Percentiles rank a stretch among this genome's conserved stretches.
Conservation (phyloP, 2,113 vertebrate genomes). For the Aphelocoma coerulescens region DNA sequence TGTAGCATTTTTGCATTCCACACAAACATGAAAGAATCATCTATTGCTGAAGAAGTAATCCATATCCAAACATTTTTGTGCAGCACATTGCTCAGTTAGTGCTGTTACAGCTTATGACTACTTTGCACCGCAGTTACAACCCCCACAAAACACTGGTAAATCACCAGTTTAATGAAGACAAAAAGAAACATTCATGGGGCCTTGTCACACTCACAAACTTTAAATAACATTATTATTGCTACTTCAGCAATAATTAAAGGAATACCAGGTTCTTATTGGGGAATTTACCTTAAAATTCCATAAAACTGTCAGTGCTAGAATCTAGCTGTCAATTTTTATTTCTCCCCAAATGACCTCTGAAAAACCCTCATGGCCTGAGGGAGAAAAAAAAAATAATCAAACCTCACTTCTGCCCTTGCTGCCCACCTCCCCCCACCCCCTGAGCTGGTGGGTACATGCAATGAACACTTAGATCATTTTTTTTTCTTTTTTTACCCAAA, state of each 20-base stretch:
- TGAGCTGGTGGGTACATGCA: background rate
- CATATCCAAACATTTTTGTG: background rate
- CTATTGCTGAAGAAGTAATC: background rate
- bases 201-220: background rate
- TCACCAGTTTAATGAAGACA: background rate
- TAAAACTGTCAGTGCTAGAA: background rate
- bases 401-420: background rate
- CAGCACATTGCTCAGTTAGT: background rate
- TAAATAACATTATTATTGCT: background rate
- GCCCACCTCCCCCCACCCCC: background rate
- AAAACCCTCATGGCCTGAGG: background rate
- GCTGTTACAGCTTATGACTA: background rate
- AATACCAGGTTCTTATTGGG: background rate
- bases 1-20: background rate
- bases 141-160: background rate
- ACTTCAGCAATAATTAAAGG: background rate
- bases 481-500: background rate
- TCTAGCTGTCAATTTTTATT: background rate
- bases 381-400: background rate
- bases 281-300: background rate
- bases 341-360: background rate
- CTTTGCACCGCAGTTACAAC: background rate
- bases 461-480: background rate
- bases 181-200: accelerated
- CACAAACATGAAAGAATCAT: background rate